phyloP scores from a whole-genome alignment of 2,797 vertebrate genomes.

The Enoplosus armatus region DNA sequence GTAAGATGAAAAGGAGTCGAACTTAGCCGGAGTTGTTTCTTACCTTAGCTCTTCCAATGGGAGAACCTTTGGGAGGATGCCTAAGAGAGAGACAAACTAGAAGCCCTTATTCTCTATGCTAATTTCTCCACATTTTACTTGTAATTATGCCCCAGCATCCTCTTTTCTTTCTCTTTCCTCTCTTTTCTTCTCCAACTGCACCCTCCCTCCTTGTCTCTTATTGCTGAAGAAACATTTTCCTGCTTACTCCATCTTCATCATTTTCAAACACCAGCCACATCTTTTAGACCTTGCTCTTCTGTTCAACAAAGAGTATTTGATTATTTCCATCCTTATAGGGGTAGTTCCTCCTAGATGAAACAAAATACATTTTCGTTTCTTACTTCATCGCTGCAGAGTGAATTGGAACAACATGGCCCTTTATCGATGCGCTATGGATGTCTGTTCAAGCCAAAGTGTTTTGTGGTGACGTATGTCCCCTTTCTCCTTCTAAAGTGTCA shows the following conservation, averaged over 20 bases:
- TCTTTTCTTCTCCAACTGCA: constrained; percentile 69
- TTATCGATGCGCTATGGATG: constrained; percentile 61
- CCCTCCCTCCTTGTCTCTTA: constrained; percentile 68
- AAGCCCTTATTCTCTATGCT: constrained; percentile 81
- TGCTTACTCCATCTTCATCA: constrained; percentile 64
- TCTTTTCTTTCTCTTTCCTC: constrained; percentile 63
- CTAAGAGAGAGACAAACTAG: constrained; percentile 73
- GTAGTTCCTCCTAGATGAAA: constrained; percentile 59
- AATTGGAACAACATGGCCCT: constrained; percentile 75
- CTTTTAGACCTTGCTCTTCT: constrained; percentile 57
- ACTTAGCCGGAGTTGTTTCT: constrained; percentile 75
- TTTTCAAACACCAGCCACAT: constrained; percentile 65
- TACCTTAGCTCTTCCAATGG: constrained; percentile 78
- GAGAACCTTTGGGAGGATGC: constrained; percentile 79
- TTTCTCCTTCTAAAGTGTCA: constrained; percentile 82
- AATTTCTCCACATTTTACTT: constrained; percentile 78
- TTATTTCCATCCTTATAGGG: constrained; percentile 71
- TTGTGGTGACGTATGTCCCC: constrained; percentile 75
- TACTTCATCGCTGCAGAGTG: constrained; percentile 48
- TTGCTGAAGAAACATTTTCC: constrained; percentile 79
- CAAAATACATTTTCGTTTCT: constrained; percentile 51
- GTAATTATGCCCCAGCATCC: constrained; percentile 81
- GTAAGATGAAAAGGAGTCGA: constrained; percentile 79
- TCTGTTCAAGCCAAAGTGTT: constrained; percentile 68
- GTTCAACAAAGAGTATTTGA: constrained; percentile 64